A percentile compares a stretch with the other conserved stretches of the same genome.
phyloP scores from a whole-genome alignment of 2,797 vertebrate genomes.

The Epinephelus awoara region DNA sequence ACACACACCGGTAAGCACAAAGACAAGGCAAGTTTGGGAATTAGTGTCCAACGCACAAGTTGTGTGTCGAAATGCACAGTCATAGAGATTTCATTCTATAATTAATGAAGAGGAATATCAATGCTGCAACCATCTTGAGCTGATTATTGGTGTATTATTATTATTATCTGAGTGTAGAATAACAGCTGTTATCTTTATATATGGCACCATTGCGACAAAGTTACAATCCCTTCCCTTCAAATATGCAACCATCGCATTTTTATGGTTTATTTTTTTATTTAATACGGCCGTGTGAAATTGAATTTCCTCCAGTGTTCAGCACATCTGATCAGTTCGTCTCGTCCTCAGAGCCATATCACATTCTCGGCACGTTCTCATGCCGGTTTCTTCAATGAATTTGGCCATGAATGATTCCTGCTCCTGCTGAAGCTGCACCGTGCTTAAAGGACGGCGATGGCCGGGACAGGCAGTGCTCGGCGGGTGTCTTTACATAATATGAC shows the following conservation, averaged over 20 bases:
- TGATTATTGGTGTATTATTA: neutral
- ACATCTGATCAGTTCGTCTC: conserved; percentile 60
- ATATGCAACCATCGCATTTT: conserved; percentile 18
- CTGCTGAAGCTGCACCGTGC: conserved; percentile 65
- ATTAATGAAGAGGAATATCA: conserved; percentile 57
- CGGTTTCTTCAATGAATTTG: conserved; percentile 85
- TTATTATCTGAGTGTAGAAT: conserved; percentile 13
- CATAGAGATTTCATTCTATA: conserved; percentile 56
- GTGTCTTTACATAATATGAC: conserved; percentile 71
- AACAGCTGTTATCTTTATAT: neutral
- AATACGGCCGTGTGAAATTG: conserved; percentile 33
- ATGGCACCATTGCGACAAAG: conserved; percentile 50
- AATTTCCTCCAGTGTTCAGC: conserved; percentile 47
- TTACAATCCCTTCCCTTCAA: conserved; percentile 29
- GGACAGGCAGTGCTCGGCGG: conserved; percentile 60
- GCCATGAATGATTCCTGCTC: conserved; percentile 78
- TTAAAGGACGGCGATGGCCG: conserved; percentile 53
- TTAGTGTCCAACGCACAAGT: conserved; percentile 53
- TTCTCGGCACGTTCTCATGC: conserved; percentile 90
- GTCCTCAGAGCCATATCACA: conserved; percentile 73
- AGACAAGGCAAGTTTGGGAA: conserved; percentile 72
- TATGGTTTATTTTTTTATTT: neutral
- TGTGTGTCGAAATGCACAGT: conserved; percentile 59
- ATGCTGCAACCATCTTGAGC: conserved; percentile 41
- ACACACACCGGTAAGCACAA: conserved; percentile 73